A percentile compares a stretch with the other conserved stretches of the same genome.
phyloP scores from a whole-genome alignment of 1,140 invertebrate species.

The Teleopsis dalmanni region DNA sequence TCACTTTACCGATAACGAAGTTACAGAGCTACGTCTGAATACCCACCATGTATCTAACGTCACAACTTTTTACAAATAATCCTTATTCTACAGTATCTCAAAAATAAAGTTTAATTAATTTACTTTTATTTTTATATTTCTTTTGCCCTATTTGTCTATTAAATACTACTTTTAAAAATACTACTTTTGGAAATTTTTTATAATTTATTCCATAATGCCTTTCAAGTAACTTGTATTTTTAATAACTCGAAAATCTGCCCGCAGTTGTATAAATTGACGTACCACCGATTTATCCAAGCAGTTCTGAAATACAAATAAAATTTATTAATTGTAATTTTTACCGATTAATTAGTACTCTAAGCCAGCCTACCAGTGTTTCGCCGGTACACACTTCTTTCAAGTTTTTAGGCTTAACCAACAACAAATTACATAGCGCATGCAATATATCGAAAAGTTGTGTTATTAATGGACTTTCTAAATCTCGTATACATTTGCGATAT shows the following conservation, averaged over 20 bases:
- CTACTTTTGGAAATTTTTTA: too few relatives aligned
- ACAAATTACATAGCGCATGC: slow-evolving; percentile 89
- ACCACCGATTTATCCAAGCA: slow-evolving; percentile 79
- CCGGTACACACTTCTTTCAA: slow-evolving; percentile 89
- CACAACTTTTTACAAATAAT: too few relatives aligned
- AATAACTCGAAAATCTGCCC: slow-evolving; percentile 58
- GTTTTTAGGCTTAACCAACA: slow-evolving; percentile 94
- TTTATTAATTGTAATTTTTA: neutral
- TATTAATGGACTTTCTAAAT: slow-evolving; percentile 67
- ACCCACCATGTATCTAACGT: too few relatives aligned
- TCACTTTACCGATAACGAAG: too few relatives aligned
- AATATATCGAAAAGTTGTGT: slow-evolving; percentile 87
- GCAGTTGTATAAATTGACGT: slow-evolving; percentile 86
- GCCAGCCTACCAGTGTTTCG: slow-evolving; percentile 74
- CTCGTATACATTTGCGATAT: slow-evolving; percentile 73
- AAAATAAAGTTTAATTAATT: too few relatives aligned
- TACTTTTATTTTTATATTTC: too few relatives aligned
- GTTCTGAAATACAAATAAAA: slow-evolving; percentile 56
- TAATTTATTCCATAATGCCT: slow-evolving; percentile 36
- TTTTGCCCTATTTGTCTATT: too few relatives aligned
- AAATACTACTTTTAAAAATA: neutral
- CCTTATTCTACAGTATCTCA: too few relatives aligned
- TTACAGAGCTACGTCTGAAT: too few relatives aligned
- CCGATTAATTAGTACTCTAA: neutral
- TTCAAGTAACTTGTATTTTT: slow-evolving; percentile 40